Percentiles rank a stretch among this genome's conserved stretches.
phyloP scores from a whole-genome alignment of 2,797 vertebrate genomes.

The Sebastes steindachneri region DNA sequence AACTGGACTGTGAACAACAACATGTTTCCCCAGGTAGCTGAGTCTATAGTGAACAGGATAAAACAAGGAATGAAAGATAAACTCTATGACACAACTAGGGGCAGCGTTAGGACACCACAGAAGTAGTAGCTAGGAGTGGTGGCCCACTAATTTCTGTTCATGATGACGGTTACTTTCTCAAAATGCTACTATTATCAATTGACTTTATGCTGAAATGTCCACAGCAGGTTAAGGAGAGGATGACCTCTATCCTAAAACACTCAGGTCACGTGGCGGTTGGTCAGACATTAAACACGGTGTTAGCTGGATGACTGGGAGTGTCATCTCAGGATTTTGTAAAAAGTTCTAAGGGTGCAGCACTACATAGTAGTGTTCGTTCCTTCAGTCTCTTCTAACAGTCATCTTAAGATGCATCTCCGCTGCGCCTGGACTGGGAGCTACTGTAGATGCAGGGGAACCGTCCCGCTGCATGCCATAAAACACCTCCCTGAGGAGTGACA shows the following conservation, averaged over 20 bases:
- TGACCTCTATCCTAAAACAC: conserved; percentile 23
- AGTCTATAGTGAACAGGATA: conserved; percentile 61
- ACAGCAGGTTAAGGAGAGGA: conserved; percentile 31
- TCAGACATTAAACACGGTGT: conserved; percentile 35
- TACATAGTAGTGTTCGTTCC: conserved; percentile 85
- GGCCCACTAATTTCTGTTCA: conserved; percentile 52
- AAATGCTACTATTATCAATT: conserved; percentile 49
- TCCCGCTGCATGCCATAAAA: conserved; percentile 81
- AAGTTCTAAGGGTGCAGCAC: conserved; percentile 69
- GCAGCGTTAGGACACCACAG: conserved; percentile 50
- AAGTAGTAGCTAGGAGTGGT: conserved; percentile 38
- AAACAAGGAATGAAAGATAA: conserved; percentile 59
- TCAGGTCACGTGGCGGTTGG: conserved; percentile 37
- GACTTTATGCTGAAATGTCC: conserved; percentile 50
- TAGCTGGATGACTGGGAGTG: conserved; percentile 37
- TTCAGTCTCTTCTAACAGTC: conserved; percentile 58
- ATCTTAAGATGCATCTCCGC: conserved; percentile 54
- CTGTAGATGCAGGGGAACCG: conserved; percentile 78
- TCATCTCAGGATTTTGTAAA: conserved; percentile 52
- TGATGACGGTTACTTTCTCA: conserved; percentile 41
- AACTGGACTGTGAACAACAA: conserved; percentile 53
- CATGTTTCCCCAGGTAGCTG: conserved; percentile 39
- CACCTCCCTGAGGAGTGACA: conserved; percentile 86
- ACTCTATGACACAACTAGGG: conserved; percentile 55
- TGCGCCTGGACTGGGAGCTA: conserved; percentile 68